Percentiles rank a stretch among this genome's conserved stretches.
Conservation (phyloP, 2,888 invertebrate genomes). For the Drosophila dives region DNA sequence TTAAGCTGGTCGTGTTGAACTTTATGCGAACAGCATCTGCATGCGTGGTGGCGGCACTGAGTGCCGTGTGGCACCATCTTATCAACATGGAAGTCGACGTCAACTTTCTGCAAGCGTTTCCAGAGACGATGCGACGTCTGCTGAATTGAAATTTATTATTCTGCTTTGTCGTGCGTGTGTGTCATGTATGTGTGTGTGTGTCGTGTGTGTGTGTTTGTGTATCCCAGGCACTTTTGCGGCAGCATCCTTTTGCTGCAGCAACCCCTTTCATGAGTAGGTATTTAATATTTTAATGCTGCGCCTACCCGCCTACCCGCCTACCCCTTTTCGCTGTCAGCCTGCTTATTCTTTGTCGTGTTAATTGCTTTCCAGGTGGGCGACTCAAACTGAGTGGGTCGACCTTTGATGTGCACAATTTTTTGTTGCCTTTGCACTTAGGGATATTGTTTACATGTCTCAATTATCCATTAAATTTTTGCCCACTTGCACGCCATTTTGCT, state of each 20-base stretch:
- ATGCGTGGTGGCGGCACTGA: slow-evolving; percentile 32
- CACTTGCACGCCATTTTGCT: slow-evolving; percentile 46
- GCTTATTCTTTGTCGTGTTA: slow-evolving; percentile 56
- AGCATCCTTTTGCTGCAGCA: slow-evolving; percentile 21
- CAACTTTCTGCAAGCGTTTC: slow-evolving; percentile 26
- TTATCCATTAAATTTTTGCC: slow-evolving; percentile 69
- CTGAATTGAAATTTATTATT: slow-evolving; percentile 81
- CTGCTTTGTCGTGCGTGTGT: slow-evolving; percentile 78
- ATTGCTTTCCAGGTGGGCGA: slow-evolving; percentile 71
- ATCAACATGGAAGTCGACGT: slow-evolving; percentile 62
- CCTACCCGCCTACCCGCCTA: slow-evolving; percentile 12
- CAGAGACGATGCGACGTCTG: slow-evolving; percentile 63
- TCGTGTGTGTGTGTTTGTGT: neutral
- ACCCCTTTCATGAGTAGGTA: slow-evolving; percentile 44
- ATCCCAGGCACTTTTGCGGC: slow-evolving; percentile 63
- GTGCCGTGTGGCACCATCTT: slow-evolving; percentile 58
- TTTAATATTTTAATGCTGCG: slow-evolving; percentile 52
- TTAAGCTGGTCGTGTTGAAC: slow-evolving; percentile 25
- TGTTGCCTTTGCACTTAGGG: slow-evolving; percentile 59
- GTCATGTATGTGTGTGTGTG: slow-evolving; percentile 34
- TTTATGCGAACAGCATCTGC: slow-evolving; percentile 21
- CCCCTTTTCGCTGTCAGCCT: neutral
- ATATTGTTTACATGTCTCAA: slow-evolving; percentile 79
- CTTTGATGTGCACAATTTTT: slow-evolving; percentile 67
- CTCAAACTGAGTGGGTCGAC: slow-evolving; percentile 45